Base-by-base conservation (phyloP, 1,140 invertebrate species). In the Saccostrea cuccullata region DNA sequence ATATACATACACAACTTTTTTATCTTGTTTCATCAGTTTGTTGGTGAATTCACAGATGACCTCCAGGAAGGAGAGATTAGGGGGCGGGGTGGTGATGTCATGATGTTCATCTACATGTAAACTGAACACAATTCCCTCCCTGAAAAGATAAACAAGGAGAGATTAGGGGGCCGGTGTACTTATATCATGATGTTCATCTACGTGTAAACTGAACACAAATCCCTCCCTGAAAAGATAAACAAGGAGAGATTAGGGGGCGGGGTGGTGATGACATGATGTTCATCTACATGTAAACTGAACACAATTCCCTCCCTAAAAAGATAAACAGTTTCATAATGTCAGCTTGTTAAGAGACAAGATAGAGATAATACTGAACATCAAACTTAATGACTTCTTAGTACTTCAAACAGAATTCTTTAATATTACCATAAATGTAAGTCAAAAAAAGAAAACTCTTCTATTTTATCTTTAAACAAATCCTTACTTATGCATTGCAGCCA, bases 21-120 rank as follows among this genome's bases (percentile, higher is more conserved):
- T 99, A 95, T 99, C 98, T 93, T 99, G 98, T 93, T 98, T 98
- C 90, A 99, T 96, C 30, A 99, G 96, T 95, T 99, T 99, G 94
- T 98, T 98, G 15, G 98, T 98, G 94, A 99, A 99, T 95, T 99
- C 99, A 82, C 97, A 97, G 0, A 99, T 95, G 90, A 99, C 98
- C 96, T 99, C 99, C 20, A 99, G 95, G 95, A 99, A 99, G 0
- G 98, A 96, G 55, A 99, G 95, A 95, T 99, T 98, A 0, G 97
- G 97, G 30, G 95, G 95, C 11, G 98, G 98, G 17, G 97, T 97
- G 36, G 97, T 96, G 11, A 97, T 96, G 5, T 97, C 97, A 95
- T 97, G 97, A 77, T 96, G 95, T 88, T 96, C 96, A 90, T 96
- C 96, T 90, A 96, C 95, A 17, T 96, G 95, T 20, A 98, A 97